Conservation (phyloP, 2,113 vertebrate genomes). For the Petromus typicus region DNA sequence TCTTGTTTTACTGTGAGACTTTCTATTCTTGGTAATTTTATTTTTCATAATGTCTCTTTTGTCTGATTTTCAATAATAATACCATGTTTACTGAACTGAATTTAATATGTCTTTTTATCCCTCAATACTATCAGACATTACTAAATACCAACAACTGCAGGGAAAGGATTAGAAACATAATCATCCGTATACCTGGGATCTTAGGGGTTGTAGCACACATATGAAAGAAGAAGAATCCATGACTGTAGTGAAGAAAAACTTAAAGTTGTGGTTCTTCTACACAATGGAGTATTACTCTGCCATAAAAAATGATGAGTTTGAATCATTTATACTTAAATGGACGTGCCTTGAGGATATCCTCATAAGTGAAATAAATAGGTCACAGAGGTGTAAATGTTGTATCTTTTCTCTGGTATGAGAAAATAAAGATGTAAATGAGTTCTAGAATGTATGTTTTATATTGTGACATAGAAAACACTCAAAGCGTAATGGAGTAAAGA, state of each 20-base stretch:
- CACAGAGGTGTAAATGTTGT: too few relatives aligned
- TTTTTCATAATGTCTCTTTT: background rate
- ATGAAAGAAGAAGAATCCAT: background rate
- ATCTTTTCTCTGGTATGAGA: too few relatives aligned
- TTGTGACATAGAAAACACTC: too few relatives aligned
- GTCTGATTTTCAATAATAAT: background rate
- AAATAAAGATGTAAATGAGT: too few relatives aligned
- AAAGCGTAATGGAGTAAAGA: too few relatives aligned
- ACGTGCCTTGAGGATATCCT: too few relatives aligned
- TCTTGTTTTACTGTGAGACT: background rate
- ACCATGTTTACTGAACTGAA: background rate
- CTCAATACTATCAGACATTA: background rate
- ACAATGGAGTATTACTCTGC: too few relatives aligned
- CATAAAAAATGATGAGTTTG: too few relatives aligned
- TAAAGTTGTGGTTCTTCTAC: too few relatives aligned
- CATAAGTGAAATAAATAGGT: too few relatives aligned
- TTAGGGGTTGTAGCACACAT: background rate
- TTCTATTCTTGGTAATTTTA: background rate
- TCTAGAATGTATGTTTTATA: too few relatives aligned
- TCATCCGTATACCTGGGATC: background rate
- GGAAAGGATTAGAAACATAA: background rate
- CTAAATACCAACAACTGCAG: background rate
- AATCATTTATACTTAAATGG: too few relatives aligned
- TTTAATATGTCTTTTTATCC: background rate
- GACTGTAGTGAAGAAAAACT: background rate